phyloP scores from a whole-genome alignment of 2,888 invertebrate genomes.

The Hypolimnas misippus region DNA sequence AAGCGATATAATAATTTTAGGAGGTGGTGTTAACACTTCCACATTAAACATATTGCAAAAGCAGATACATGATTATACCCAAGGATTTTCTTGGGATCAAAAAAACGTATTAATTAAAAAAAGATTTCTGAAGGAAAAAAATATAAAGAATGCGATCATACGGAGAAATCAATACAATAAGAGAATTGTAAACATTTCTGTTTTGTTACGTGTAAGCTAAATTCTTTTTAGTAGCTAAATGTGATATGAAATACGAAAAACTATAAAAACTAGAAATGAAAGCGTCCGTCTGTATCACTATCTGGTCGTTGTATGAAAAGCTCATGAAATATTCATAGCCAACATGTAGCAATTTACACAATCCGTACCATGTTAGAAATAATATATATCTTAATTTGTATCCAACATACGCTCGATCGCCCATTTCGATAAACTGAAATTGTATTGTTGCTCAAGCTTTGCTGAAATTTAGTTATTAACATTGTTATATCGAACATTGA shows the following conservation, averaged over 20 bases:
- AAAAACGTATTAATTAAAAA: too few species aligned
- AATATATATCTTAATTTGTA: slow-evolving; percentile 11
- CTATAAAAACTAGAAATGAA: slow-evolving; percentile 2
- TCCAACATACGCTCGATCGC: not conserved
- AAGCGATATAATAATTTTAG: too few species aligned
- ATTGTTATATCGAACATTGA: not conserved
- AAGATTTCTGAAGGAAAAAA: too few species aligned
- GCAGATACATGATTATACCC: too few species aligned
- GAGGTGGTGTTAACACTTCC: too few species aligned
- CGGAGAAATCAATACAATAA: not conserved
- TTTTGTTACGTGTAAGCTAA: too few species aligned
- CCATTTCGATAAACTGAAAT: not conserved
- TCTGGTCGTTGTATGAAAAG: slow-evolving; percentile 15
- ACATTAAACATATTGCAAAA: too few species aligned
- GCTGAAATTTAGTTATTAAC: not conserved
- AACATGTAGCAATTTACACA: slow-evolving; percentile 6
- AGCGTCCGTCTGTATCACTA: not conserved
- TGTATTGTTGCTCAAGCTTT: not conserved
- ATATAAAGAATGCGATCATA: too few species aligned
- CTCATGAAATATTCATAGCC: slow-evolving; percentile 25
- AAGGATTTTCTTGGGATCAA: too few species aligned
- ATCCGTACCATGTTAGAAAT: slow-evolving; percentile 1
- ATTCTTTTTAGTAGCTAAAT: too few species aligned
- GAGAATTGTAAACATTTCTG: not conserved
- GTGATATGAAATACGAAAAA: not conserved